Evolutionary conservation across 2,888 invertebrate species (phyloP).

Genomic region (Phaedon cochleariae): DNA sequence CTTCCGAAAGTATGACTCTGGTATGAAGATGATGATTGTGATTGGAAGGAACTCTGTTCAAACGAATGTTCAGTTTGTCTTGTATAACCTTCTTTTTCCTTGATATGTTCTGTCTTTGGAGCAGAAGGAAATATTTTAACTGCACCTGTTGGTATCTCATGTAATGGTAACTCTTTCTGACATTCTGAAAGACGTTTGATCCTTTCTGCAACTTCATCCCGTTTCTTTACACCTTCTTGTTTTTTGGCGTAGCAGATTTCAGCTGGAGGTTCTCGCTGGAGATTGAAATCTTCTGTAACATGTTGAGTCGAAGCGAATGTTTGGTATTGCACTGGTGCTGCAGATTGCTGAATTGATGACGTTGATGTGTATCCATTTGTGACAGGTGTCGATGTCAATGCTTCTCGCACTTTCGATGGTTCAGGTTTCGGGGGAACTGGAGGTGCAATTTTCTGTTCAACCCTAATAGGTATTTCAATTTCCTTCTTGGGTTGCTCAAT

Average conservation of each 20-base stretch:
- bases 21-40: conserved; percentile 46
- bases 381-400: conserved; percentile 27
- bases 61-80: conserved; percentile 48
- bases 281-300: conserved; percentile 63
- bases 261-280: conserved; percentile 76
- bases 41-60: conserved; percentile 39
- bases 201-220: conserved; percentile 67
- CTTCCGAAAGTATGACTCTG: conserved; percentile 44
- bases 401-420: conserved; percentile 39
- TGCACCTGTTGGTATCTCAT: conserved; percentile 45
- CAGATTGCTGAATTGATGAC: conserved; percentile 31
- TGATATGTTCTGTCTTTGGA: conserved; percentile 24
- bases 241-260: conserved; percentile 73
- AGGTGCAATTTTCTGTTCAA: conserved; percentile 51
- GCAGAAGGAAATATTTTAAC: conserved; percentile 42
- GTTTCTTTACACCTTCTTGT: conserved; percentile 52
- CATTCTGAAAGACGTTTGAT: conserved; percentile 70
- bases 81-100: too few relatives aligned
- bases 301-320: conserved; percentile 44
- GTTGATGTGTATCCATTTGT: conserved; percentile 45
- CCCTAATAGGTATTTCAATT: conserved; percentile 51
- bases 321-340: conserved; percentile 34
- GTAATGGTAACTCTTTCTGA: conserved; percentile 62
- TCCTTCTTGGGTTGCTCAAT: conserved; percentile 36
- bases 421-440: conserved; percentile 43